These are phyloP conservation scores for Lasiurus borealis DNA, from an alignment of 2,113 vertebrate genomes.

Conservation along the genomic window DNA sequence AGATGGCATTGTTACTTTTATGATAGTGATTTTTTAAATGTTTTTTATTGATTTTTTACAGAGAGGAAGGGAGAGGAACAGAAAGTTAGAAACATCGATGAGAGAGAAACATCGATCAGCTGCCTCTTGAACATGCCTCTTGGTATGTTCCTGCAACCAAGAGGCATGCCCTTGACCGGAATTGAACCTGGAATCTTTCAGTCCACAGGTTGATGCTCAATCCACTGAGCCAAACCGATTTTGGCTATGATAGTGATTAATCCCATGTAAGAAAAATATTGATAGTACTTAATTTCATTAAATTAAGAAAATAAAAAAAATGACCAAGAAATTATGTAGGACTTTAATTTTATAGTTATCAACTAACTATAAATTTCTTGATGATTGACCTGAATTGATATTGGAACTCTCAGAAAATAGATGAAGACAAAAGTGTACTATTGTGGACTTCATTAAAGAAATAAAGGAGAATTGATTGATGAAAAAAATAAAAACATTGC, in stretches of 20 bases:
- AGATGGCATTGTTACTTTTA: not conserved
- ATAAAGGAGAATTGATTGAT: constrained; percentile 42
- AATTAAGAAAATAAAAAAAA: constrained; percentile 33
- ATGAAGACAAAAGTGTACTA: constrained; percentile 9
- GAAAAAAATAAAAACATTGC: constrained; percentile 18
- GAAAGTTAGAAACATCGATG: too few relatives aligned
- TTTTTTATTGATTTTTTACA: too few relatives aligned
- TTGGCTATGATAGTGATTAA: not conserved
- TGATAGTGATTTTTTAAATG: not conserved
- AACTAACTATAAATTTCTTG: not conserved
- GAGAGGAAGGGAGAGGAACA: too few relatives aligned
- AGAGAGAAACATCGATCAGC: too few relatives aligned
- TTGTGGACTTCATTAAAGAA: constrained; percentile 11
- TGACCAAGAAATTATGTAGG: not conserved
- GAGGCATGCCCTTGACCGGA: too few relatives aligned
- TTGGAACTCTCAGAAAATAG: constrained; percentile 21
- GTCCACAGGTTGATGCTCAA: too few relatives aligned
- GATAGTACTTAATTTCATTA: not conserved
- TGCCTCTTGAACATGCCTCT: too few relatives aligned
- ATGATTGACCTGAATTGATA: not conserved
- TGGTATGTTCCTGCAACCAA: too few relatives aligned
- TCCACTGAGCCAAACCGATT: too few relatives aligned
- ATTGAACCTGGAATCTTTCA: too few relatives aligned
- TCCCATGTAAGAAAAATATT: not conserved
- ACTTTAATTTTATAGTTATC: not conserved